phyloP scores from a whole-genome alignment of 2,113 vertebrate genomes.

The Panurus biarmicus region DNA sequence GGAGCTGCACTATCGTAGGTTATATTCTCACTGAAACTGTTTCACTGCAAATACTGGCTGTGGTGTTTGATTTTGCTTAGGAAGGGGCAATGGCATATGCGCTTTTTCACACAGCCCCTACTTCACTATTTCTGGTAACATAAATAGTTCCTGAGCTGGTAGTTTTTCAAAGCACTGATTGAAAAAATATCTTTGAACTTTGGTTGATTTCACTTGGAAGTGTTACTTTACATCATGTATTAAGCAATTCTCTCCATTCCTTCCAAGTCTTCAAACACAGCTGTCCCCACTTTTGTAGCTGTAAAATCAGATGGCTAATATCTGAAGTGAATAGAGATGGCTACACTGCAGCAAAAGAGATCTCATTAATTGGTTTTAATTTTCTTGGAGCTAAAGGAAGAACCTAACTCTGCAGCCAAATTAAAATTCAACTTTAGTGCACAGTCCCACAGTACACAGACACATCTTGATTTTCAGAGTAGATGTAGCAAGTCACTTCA shows the following conservation, averaged over 20 bases:
- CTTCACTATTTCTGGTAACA: background rate
- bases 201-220: conserved; percentile 9
- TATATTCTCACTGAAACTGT: background rate
- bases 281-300: background rate
- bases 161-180: background rate
- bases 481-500: background rate
- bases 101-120: background rate
- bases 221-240: conserved; percentile 4
- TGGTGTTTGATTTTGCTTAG: background rate
- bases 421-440: background rate
- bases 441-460: background rate
- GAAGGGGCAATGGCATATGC: background rate
- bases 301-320: background rate
- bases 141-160: background rate
- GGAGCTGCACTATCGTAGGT: background rate
- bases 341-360: background rate
- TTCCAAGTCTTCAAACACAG: background rate
- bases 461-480: background rate
- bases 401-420: background rate
- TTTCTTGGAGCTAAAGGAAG: background rate
- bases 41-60: background rate
- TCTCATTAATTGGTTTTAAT: background rate
- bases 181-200: conserved; percentile 5
- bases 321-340: background rate
- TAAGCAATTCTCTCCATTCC: conserved; percentile 15